A percentile compares a stretch with the other conserved stretches of the same genome.
phyloP scores from a whole-genome alignment of 35 echinoderm and acorn worm species.

The Amphiura filiformis region DNA sequence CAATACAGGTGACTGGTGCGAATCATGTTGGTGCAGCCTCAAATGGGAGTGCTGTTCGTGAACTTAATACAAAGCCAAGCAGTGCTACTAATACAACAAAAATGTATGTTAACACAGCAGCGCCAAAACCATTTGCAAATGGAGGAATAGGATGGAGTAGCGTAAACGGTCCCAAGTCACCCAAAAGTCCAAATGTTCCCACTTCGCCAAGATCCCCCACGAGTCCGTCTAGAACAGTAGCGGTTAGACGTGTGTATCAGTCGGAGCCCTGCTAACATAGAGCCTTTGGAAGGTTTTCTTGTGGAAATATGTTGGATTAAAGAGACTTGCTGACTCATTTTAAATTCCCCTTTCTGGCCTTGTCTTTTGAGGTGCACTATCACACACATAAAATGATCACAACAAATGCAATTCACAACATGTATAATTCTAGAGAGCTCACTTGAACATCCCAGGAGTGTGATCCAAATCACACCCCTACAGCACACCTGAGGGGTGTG shows the following conservation, averaged over 20 bases:
- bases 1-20: background rate
- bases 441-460: too few relatives aligned
- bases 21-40: background rate
- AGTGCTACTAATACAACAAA: background rate
- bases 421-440: too few relatives aligned
- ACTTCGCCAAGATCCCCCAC: background rate
- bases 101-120: background rate
- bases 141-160: background rate
- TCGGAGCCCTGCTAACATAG: slow-evolving; percentile 48
- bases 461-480: too few relatives aligned
- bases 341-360: too few relatives aligned
- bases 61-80: background rate
- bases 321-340: too few relatives aligned
- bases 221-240: background rate
- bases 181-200: background rate
- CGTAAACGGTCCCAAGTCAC: background rate
- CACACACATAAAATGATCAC: too few relatives aligned
- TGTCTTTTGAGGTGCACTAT: too few relatives aligned
- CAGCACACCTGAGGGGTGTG: too few relatives aligned
- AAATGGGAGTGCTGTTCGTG: background rate
- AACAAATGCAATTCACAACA: too few relatives aligned
- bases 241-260: slow-evolving; percentile 33
- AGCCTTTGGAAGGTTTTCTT: too few relatives aligned
- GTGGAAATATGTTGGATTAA: too few relatives aligned
- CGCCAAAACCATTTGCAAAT: background rate